phyloP scores from a whole-genome alignment of 2,797 vertebrate genomes.

The Coranthus polyacanthus region DNA sequence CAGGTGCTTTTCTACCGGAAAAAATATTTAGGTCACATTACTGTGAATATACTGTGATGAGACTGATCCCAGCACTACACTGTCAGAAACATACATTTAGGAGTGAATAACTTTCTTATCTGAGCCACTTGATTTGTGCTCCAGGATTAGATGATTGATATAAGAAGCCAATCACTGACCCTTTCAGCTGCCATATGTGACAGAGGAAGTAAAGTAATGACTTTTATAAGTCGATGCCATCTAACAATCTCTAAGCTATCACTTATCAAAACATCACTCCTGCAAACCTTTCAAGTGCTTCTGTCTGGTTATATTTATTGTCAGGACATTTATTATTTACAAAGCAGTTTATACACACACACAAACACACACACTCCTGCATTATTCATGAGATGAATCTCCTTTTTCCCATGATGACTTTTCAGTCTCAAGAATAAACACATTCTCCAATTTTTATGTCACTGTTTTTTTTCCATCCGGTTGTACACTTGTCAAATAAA shows the following conservation, averaged over 20 bases:
- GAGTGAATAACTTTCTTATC: not conserved
- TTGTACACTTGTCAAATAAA: not conserved
- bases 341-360: slow-evolving; percentile 27
- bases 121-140: not conserved
- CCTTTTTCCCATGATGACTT: slow-evolving; percentile 4
- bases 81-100: not conserved
- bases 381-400: slow-evolving; percentile 43
- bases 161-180: not conserved
- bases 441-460: not conserved
- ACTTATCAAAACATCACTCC: not conserved
- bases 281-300: slow-evolving; percentile 12
- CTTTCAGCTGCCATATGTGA: not conserved
- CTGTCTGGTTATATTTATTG: slow-evolving; percentile 24
- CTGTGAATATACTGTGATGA: not conserved
- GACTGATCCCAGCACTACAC: not conserved
- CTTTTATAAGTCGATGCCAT: not conserved
- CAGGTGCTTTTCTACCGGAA: slow-evolving; percentile 1
- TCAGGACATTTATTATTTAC: slow-evolving; percentile 47
- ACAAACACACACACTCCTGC: not conserved
- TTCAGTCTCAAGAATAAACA: not conserved
- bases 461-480: not conserved
- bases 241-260: slow-evolving; percentile 3
- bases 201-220: slow-evolving; percentile 5
- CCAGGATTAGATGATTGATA: not conserved
- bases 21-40: not conserved